Evolutionary conservation across 2,113 vertebrate genomes (phyloP), one percentile per base, ranked within the genome.

Genomic region (Urocitellus parryii): DNA sequence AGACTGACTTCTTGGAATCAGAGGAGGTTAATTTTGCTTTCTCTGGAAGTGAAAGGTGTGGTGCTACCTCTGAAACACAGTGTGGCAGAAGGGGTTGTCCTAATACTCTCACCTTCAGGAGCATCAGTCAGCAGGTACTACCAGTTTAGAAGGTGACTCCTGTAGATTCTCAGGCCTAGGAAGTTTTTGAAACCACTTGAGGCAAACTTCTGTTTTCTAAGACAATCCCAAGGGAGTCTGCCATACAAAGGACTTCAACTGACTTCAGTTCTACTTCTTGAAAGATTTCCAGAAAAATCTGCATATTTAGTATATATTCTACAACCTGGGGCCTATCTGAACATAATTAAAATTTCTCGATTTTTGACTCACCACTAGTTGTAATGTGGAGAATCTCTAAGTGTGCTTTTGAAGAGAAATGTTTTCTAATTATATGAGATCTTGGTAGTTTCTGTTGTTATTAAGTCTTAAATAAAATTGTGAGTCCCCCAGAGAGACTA

Each of bases 241-340:
- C 2, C 6, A 87, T 4, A 74, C 56, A 67, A 34, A 70, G 56
- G 53, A 48, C n/a, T 48, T 67, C 32, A 53, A 34, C 18, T 45
- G 39, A 94, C 34, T 83, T 65, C 77, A 73, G 39, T n/a, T 73
- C 39, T 29, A 74, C 14, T 70, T 81, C 58, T 37, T 86, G 91
- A 85, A 93, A 78, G 51, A 45, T 67, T 92, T 89, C 80, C 51
- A 86, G 63, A 83, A 93, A 90, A 67, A 18, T 67, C 13, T 80
- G 39, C 25, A 6, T 83, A 84, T 87, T 80, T 58, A 65, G 6
- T 77, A 34, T 63, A 18, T n/a, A 37, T 51, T 95, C 68, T 81
- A 14, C 53, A 92, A 51, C 12, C 27, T 65, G 42, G 34, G 53
- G 29, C 58, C 22, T 45, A 73, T 81, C 20, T 61, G 73, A 94